Percentiles rank a stretch among this genome's conserved stretches.
Conservation (phyloP, 1,140 invertebrate species). For the Bombus terrestris region DNA sequence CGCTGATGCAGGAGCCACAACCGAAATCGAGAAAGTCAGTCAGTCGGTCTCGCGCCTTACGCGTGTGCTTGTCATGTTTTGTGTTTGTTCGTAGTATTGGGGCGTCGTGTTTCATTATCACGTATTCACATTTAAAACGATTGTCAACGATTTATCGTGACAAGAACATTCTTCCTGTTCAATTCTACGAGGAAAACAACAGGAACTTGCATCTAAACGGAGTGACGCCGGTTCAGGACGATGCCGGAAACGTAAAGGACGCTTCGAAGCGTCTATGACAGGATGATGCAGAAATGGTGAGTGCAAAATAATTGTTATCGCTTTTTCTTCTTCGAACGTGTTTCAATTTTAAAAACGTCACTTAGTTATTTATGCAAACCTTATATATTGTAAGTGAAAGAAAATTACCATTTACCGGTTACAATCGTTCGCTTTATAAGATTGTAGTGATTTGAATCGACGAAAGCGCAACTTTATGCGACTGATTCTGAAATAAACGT, state of each 20-base stretch:
- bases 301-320: neutral
- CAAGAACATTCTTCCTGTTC: neutral
- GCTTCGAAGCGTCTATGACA: conserved; percentile 48
- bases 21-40: conserved; percentile 50
- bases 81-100: conserved; percentile 5
- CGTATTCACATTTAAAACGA: neutral
- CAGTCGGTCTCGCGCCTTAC: conserved; percentile 75
- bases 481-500: neutral
- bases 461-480: neutral
- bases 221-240: conserved; percentile 42
- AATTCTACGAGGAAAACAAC: neutral
- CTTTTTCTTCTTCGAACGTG: neutral
- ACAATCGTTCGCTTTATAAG: too few relatives aligned
- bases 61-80: conserved; percentile 63
- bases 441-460: neutral
- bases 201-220: conserved; percentile 1
- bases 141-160: conserved; percentile 3
- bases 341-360: neutral
- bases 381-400: too few relatives aligned
- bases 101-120: conserved; percentile 1
- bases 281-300: conserved; percentile 66
- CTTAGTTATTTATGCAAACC: neutral
- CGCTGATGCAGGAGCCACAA: conserved; percentile 62
- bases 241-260: conserved; percentile 59
- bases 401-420: neutral